These are phyloP conservation scores for Chelonoidis abingdonii DNA, from an alignment of 2,113 vertebrate species.

Conservation along the genomic window DNA sequence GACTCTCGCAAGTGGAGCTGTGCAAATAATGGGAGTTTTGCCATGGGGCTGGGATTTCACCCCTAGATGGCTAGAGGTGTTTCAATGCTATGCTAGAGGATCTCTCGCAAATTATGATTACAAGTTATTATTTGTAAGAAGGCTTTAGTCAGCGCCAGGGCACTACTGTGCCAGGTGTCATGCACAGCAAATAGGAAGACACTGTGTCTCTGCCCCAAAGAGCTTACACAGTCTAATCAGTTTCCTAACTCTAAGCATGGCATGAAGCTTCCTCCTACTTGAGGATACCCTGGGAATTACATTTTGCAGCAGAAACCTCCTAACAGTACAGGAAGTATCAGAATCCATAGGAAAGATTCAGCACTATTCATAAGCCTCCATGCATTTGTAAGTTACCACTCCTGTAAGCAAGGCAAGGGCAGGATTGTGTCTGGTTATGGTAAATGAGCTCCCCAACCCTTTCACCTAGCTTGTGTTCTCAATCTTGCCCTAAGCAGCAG, in stretches of 20 bases:
- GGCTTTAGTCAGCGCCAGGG: not conserved
- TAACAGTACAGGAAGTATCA: fast-evolving
- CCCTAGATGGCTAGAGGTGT: conserved; percentile 74
- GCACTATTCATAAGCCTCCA: fast-evolving
- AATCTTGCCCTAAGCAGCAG: not conserved
- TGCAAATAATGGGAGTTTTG: not conserved
- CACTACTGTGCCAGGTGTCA: not conserved
- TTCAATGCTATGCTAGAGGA: conserved; percentile 46
- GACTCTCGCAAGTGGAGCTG: not conserved
- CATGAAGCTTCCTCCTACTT: fast-evolving
- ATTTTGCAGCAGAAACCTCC: not conserved
- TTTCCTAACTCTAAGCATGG: fast-evolving
- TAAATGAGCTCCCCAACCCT: fast-evolving
- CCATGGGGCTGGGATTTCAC: conserved; percentile 52
- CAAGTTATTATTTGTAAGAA: not conserved
- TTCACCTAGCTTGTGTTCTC: not conserved
- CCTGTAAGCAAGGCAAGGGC: not conserved
- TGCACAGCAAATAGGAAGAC: not conserved
- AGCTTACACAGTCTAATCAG: not conserved
- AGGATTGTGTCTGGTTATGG: not conserved
- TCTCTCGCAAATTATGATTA: conserved; percentile 18
- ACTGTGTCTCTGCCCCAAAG: fast-evolving
- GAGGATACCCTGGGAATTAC: not conserved
- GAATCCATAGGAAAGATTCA: fast-evolving
- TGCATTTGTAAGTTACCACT: not conserved